Evolutionary conservation across 1,140 invertebrate species (phyloP), one percentile per base, ranked within the genome.

Genomic region (Himalopsyche phryganea): DNA sequence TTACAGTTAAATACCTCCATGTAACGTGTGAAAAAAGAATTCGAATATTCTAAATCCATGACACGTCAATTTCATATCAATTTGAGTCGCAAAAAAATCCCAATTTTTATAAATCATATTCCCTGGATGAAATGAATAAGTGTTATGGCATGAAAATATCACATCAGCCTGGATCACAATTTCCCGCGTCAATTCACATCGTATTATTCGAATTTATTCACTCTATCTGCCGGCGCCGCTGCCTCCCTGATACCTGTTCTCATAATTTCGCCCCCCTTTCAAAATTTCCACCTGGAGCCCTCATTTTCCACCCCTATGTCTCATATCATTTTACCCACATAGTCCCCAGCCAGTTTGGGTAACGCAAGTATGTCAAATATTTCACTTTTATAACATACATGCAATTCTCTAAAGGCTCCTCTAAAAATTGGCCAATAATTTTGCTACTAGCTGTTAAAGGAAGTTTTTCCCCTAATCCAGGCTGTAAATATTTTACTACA

Each of bases 141-240:
- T 33, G 51, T 46, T 28, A 46, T 46, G 46, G 41, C 32, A 45
- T 35, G n/a, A 28, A 54, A 60, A 40, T 51, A 40, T 18, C 51
- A 60, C 41, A 56, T 61, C 53, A 47, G 23, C 36, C 52, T 19
- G 49, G 20, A 38, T 47, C 60, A 61, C 60, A 61, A 61, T 61
- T 61, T 61, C 49, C 49, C 60, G 54, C 53, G 32, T 52, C 53
- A 56, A 57, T 57, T 61, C 53, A 56, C 60, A 52, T 57, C 60
- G 54, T 50, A 57, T 61, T 61, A 61, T 60, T 47, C 50, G 60
- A 61, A 61, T 61, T 61, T 61, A 61, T 61, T 57, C 54, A 57
- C 53, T 61, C 60, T 52, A 60, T 60, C 46, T 57, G 15, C 51
- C 46, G 33, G 40, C 51, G 32, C 20, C 53, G 41, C 53, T 56